These are phyloP conservation scores for Cyprinodon tularosa DNA, from an alignment of 2,113 vertebrate genomes.

Conservation along the genomic window DNA sequence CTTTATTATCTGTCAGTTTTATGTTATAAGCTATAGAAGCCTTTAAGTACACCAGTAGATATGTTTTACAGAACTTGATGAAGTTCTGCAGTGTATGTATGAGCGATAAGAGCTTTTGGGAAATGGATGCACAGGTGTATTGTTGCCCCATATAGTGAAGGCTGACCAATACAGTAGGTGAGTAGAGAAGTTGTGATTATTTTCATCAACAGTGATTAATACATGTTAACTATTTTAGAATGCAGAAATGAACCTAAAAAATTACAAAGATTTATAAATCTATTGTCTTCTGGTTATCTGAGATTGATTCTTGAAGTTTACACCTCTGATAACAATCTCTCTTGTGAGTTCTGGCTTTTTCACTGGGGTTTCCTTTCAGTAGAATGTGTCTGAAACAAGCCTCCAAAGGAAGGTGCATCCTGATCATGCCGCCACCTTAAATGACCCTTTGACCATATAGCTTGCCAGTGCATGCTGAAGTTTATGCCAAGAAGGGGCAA, in stretches of 20 bases:
- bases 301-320: no score
- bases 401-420: no score
- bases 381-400: no score
- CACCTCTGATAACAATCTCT: no score
- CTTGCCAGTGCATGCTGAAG: no score
- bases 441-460: no score
- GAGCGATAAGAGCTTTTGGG: conserved; percentile 11
- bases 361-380: no score
- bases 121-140: background rate
- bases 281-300: no score
- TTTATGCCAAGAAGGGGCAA: no score
- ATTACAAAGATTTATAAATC: no score
- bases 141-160: conserved; percentile 3
- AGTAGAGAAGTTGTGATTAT: conserved; percentile 2
- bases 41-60: conserved; percentile 1
- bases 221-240: conserved; percentile 11
- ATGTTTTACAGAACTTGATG: conserved; percentile 10
- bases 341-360: no score
- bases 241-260: conserved; percentile 4
- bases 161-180: background rate
- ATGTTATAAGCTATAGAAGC: background rate
- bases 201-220: conserved; percentile 7
- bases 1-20: background rate
- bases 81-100: conserved; percentile 19
- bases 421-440: no score